These are phyloP conservation scores for Neodontobutis hainanensis DNA, from an alignment of 2,113 vertebrate species.

Conservation along the genomic window DNA sequence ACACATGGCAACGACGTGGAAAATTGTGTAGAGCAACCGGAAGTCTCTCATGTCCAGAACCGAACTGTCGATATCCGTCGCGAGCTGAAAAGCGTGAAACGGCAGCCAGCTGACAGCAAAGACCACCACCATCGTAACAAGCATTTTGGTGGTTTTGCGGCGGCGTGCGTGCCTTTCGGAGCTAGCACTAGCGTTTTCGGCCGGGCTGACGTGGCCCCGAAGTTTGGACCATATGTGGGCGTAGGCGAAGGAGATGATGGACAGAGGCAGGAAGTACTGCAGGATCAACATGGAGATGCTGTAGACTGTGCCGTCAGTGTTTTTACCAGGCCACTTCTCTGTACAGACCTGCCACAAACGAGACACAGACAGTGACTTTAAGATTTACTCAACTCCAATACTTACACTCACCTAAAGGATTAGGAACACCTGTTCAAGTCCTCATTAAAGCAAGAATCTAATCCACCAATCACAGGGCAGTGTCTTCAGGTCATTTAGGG, in stretches of 20 bases:
- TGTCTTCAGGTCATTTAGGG: no score
- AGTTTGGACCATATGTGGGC: constrained; percentile 92
- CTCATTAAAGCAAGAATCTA: no score
- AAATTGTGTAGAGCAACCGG: constrained; percentile 91
- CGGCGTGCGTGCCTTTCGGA: constrained; percentile 87
- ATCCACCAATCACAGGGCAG: no score
- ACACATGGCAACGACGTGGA: constrained; percentile 95
- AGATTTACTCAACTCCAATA: no score
- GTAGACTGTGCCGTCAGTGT: constrained; percentile 87
- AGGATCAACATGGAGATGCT: constrained; percentile 90
- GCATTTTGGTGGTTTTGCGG: constrained; percentile 93
- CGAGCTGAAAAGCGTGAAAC: constrained; percentile 93
- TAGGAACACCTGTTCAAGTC: no score
- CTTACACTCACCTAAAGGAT: no score
- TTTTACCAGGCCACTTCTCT: constrained; percentile 92
- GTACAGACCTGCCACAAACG: constrained; percentile 77
- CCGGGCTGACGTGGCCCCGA: constrained; percentile 87
- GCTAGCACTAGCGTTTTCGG: constrained; percentile 51
- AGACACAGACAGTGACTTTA: no score
- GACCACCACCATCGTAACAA: constrained; percentile 92
- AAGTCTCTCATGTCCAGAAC: constrained; percentile 91
- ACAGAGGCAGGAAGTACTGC: constrained; percentile 90
- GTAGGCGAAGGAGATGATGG: constrained; percentile 91
- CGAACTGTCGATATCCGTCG: constrained; percentile 89
- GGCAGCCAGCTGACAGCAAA: constrained; percentile 95